Percentiles rank a stretch among this genome's conserved stretches.
Evolutionary conservation across 2,113 vertebrate species (phyloP).

Genomic region (Eclectus roratus): DNA sequence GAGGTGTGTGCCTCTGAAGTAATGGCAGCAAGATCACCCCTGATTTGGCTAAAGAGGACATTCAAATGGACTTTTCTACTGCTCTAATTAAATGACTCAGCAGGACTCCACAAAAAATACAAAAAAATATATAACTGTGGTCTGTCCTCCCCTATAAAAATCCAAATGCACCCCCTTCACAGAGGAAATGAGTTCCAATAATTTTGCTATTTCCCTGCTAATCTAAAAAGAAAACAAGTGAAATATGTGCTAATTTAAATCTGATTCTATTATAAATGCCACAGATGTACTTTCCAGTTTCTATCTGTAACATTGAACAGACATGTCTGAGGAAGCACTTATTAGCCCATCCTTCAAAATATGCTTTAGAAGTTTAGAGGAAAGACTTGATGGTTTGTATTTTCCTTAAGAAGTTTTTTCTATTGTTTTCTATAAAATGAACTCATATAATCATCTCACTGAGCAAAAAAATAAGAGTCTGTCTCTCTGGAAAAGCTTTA

Average conservation of each 20-base stretch:
- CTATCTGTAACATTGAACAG: background rate
- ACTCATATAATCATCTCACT: background rate
- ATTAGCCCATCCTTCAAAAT: background rate
- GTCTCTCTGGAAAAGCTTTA: background rate
- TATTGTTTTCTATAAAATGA: background rate
- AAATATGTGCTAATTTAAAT: background rate
- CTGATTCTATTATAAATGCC: background rate
- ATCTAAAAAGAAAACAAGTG: background rate
- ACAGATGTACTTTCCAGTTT: background rate
- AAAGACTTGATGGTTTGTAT: background rate
- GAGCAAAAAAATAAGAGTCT: background rate
- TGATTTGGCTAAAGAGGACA: background rate
- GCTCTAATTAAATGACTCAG: background rate
- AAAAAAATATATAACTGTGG: background rate
- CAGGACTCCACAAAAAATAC: background rate
- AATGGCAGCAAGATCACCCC: background rate
- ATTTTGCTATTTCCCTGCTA: background rate
- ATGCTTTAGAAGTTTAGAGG: background rate
- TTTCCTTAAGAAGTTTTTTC: background rate
- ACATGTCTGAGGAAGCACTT: rapidly evolving
- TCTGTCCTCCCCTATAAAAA: background rate
- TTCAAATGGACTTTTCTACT: background rate
- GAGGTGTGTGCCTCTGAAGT: background rate
- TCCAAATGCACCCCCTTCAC: background rate
- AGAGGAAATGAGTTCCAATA: background rate